Percentiles rank a stretch among this genome's conserved stretches.
phyloP scores from a whole-genome alignment of 2,113 vertebrate species.

The Alectura lathami region DNA sequence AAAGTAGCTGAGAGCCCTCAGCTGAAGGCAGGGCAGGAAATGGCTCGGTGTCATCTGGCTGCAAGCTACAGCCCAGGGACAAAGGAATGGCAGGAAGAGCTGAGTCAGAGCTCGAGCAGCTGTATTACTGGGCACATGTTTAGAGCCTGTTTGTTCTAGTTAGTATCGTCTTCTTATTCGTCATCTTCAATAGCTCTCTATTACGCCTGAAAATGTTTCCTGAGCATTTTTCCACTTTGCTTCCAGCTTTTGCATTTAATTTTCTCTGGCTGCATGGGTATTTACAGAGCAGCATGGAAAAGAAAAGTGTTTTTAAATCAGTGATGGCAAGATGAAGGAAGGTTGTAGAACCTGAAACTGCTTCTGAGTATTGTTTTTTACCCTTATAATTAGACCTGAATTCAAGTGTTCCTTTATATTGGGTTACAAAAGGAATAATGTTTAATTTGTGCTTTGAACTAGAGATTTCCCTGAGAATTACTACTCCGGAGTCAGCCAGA shows the following conservation, averaged over 20 bases:
- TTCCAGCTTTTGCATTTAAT: not conserved
- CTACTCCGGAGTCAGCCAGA: not conserved
- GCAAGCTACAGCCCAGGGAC: not conserved
- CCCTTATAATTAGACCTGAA: not conserved
- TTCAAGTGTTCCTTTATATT: slow-evolving; percentile 11
- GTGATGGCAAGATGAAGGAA: not conserved
- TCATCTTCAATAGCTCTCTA: not conserved
- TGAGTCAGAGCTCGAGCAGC: not conserved
- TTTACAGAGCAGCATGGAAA: not conserved
- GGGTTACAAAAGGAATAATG: slow-evolving; percentile 19
- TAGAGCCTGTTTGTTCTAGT: not conserved
- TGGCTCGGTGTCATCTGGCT: fast-evolving
- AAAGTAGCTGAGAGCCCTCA: not conserved
- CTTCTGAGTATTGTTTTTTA: not conserved
- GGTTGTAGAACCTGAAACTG: slow-evolving; percentile 13
- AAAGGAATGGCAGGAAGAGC: not conserved
- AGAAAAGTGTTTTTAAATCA: not conserved
- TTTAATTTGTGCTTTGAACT: slow-evolving; percentile 55
- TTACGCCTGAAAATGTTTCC: not conserved
- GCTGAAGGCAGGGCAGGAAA: not conserved
- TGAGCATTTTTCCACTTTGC: not conserved
- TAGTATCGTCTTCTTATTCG: not conserved
- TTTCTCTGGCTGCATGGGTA: not conserved
- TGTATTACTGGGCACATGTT: not conserved
- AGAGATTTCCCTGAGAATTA: slow-evolving; percentile 31